Conservation (phyloP, 2,797 vertebrate species). For the Ispidina lecontei region DNA sequence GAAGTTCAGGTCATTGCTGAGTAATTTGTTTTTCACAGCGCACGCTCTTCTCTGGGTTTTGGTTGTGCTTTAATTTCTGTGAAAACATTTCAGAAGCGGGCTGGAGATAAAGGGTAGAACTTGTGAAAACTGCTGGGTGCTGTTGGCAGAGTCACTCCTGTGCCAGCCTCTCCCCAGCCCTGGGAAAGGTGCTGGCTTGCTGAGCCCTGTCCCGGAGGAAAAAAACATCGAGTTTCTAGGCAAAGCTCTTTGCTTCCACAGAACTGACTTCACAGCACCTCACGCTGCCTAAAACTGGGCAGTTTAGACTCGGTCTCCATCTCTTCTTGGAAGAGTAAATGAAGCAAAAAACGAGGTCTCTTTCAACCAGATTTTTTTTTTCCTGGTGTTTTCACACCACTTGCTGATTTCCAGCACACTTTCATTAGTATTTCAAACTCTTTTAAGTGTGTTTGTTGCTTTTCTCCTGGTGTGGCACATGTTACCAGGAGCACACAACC, state of each 20-base stretch:
- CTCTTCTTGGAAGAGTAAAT: not conserved
- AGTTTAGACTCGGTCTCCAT: not conserved
- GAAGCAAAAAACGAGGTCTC: not conserved
- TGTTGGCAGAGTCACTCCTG: not conserved
- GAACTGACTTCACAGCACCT: not conserved
- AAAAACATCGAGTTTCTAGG: not conserved
- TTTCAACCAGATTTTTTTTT: not conserved
- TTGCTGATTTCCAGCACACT: not conserved
- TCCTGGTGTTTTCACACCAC: not conserved
- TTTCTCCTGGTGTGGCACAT: not conserved
- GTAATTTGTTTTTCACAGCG: conserved; percentile 11
- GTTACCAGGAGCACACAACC: accelerated
- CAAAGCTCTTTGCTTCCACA: not conserved
- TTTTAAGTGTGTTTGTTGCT: not conserved
- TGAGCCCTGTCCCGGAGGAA: not conserved
- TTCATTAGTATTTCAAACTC: not conserved
- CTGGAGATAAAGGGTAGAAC: not conserved
- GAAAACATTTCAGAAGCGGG: not conserved
- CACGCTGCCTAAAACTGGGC: not conserved
- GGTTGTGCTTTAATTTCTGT: conserved; percentile 27
- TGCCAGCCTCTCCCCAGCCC: not conserved
- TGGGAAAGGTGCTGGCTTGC: not conserved
- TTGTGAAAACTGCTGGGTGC: not conserved
- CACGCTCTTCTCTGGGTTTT: not conserved
- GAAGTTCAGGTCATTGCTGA: conserved; percentile 12